Evolutionary conservation across 2,888 invertebrate genomes (phyloP).

Genomic region (Bugulina stolonifera): DNA sequence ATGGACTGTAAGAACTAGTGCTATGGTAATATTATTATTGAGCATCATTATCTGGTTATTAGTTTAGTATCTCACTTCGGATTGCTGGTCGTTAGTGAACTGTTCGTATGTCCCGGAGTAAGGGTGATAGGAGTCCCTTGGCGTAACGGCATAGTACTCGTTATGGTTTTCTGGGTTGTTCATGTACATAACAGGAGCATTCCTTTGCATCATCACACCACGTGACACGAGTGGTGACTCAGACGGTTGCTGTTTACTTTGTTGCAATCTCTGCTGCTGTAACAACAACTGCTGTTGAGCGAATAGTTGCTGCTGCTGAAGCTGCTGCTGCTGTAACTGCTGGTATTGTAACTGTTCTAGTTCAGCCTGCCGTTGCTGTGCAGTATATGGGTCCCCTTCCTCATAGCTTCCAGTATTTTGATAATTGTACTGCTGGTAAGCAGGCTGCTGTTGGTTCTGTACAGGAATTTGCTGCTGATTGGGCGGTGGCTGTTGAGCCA

Average conservation of each 20-base stretch:
- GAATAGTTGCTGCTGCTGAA: slow-evolving; percentile 11
- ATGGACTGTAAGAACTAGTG: too few species aligned
- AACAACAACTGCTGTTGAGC: slow-evolving; percentile 22
- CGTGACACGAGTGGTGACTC: not conserved
- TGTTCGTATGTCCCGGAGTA: not conserved
- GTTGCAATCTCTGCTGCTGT: slow-evolving; percentile 11
- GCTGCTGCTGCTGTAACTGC: slow-evolving; percentile 25
- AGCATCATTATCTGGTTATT: too few species aligned
- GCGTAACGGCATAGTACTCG: slow-evolving; percentile 10
- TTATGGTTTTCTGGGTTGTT: not conserved
- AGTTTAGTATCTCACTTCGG: not conserved
- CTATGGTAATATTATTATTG: too few species aligned
- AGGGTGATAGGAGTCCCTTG: slow-evolving; percentile 14
- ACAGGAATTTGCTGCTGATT: too few species aligned
- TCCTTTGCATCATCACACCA: not conserved
- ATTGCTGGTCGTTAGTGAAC: not conserved
- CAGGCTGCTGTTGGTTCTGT: not conserved
- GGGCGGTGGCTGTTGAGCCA: too few species aligned
- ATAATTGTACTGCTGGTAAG: not conserved
- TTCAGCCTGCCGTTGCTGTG: not conserved
- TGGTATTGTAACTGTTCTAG: not conserved
- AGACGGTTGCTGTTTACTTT: not conserved
- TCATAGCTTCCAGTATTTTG: not conserved
- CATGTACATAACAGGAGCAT: slow-evolving; percentile 9
- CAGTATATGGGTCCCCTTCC: not conserved